Evolutionary conservation across 2,113 vertebrate genomes (phyloP), one percentile per base, ranked within the genome.

Genomic region (Nycticorax nycticorax): DNA sequence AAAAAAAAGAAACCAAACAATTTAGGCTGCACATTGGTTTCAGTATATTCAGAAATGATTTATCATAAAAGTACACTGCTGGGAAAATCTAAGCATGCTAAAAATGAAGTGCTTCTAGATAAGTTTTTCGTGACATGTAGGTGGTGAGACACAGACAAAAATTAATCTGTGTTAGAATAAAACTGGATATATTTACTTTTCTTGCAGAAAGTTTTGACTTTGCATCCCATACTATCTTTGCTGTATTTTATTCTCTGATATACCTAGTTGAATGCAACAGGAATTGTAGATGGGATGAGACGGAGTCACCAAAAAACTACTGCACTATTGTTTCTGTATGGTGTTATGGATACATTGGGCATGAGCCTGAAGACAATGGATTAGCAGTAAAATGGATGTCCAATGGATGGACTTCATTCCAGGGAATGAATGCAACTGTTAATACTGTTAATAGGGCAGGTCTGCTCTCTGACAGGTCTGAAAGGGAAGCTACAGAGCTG

Each of bases 301-400:
- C 32, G 11, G 3, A n/a, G 15, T 10, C 66, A 30, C 37, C 19
- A 43, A 0, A 1, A 8, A 3, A 7, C 11, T 26, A 5, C 1
- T 4, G 12, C 0, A 7, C 13, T 32, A 1, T 6, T 32, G 20
- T 14, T 64, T 5, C 43, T 57, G 3, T 7, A 3, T 27, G 24
- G 12, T 43, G 10, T 35, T 56, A 30, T 12, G 35, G 16, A 8
- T 17, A 18, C 10, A 12, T 1, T 62, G 30, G 13, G 7, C 19
- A 50, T 2, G 1, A 33, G 12, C 33, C n/a, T 52, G 33, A 27
- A 56, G 14, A 52, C 45, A 75, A 3, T 3, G 1, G 17, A 60
- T 12, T 3, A 63, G 18, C 37, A 67, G 6, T 57, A 43, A 55
- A 66, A 77, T 15, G 3, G 62, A 14, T 24, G 21, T 28, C 45